Conservation (phyloP, 2,797 vertebrate species). For the Yasuhikotakia modesta region DNA sequence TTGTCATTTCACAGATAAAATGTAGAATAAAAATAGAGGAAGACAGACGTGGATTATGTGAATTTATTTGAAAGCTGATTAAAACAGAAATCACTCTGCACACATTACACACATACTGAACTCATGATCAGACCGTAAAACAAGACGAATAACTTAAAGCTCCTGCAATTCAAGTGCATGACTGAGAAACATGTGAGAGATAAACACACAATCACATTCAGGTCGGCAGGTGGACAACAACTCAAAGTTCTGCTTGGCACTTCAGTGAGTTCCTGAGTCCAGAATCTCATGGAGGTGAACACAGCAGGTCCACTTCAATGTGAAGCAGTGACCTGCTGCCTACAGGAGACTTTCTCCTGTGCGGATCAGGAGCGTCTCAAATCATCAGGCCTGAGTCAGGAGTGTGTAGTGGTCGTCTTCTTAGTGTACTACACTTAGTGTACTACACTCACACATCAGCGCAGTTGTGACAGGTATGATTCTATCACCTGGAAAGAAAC, state of each 20-base stretch:
- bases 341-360: slow-evolving; percentile 64
- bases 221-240: slow-evolving; percentile 62
- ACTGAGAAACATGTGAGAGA: slow-evolving; percentile 66
- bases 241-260: slow-evolving; percentile 72
- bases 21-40: background rate
- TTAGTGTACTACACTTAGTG: too few relatives aligned
- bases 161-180: slow-evolving; percentile 72
- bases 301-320: slow-evolving; percentile 81
- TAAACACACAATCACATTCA: slow-evolving; percentile 66
- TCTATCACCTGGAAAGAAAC: slow-evolving; percentile 81
- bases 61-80: slow-evolving; percentile 82
- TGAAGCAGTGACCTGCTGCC: slow-evolving; percentile 78
- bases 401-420: slow-evolving; percentile 75
- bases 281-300: slow-evolving; percentile 73
- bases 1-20: too few relatives aligned
- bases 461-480: slow-evolving; percentile 87
- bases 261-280: slow-evolving; percentile 72
- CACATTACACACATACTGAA: slow-evolving; percentile 69
- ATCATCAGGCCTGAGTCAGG: slow-evolving; percentile 62
- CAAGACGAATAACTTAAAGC: slow-evolving; percentile 81
- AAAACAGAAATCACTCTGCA: slow-evolving; percentile 74
- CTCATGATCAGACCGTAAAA: slow-evolving; percentile 67
- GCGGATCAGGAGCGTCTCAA: slow-evolving; percentile 68
- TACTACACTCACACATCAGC: slow-evolving; percentile 74
- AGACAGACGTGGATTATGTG: slow-evolving; percentile 58